Evolutionary conservation across 2,113 vertebrate species (phyloP), one percentile per base, ranked within the genome.

Genomic region (Bufo gargarizans): DNA sequence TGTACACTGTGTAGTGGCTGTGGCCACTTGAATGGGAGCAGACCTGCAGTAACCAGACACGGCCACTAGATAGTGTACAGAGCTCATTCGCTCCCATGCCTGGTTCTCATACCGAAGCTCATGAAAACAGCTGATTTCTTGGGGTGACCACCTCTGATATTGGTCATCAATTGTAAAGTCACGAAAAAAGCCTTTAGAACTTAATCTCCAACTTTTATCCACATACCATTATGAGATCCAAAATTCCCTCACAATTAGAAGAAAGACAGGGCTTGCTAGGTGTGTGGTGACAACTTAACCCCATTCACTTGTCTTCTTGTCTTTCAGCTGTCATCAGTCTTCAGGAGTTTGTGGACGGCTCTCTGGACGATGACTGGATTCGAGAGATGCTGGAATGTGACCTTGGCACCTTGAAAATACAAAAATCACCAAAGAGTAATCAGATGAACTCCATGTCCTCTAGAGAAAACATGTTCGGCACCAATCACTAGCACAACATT

Each of bases 381-480:
- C 91, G 93, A 59, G 91, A 94, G 88, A 94, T 95, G 93, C 77
- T 96, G 91, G 93, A 95, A 91, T 95, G 93, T 92, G 94, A 95
- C 90, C 95, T 92, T 14, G 92, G 89, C 78, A 94, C 92, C 1
- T 91, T 94, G 65, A 93, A 92, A 82, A 90, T 95, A 82, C 89
- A 92, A 86, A 93, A 89, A 90, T 82, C 91, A 13, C 79, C 85
- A 49, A 91, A 91, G 89, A 90, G 63, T 14, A 43, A 20, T 14
- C 72, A 47, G 0, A 16, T 84, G 19, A 58, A 49, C 7, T 77
- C 83, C 53, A 49, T 49, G 10, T 49, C 78, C 13, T 87, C 85
- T 6, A 55, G 76, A n/a, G 63, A 71, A 16, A 88, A 16, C 71
- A 14, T 77, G 12, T 65, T 83, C n/a, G 33, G 49, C 10, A 9